Conservation (phyloP, 2,113 vertebrate species). For the Sinocyclocheilus anshuiensis region DNA sequence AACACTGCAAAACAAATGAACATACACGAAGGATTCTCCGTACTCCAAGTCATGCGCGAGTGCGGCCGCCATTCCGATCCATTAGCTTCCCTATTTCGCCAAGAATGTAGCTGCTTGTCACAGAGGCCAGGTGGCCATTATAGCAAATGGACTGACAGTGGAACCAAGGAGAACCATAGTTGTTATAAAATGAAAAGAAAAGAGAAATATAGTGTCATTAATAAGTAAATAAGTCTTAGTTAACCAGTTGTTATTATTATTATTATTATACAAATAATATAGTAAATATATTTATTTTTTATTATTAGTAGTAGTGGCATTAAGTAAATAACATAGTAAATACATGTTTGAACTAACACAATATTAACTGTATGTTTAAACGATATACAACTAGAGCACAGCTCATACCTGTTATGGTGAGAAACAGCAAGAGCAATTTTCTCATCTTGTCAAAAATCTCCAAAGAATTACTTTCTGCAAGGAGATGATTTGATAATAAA, state of each 20-base stretch:
- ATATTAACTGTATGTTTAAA: neutral
- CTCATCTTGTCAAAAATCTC: conserved; percentile 59
- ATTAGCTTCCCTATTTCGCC: conserved; percentile 60
- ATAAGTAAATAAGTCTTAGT: neutral
- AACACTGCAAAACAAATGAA: conserved; percentile 24
- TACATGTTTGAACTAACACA: too few species aligned
- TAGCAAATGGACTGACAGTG: conserved; percentile 60
- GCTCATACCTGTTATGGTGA: conserved; percentile 64
- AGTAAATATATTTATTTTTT: too few species aligned
- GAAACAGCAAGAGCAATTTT: conserved; percentile 50
- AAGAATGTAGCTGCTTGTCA: conserved; percentile 56
- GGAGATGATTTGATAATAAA: neutral
- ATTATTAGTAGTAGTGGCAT: too few species aligned
- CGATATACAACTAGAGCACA: neutral
- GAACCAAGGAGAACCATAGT: conserved; percentile 46
- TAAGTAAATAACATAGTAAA: too few species aligned
- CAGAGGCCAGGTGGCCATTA: conserved; percentile 67
- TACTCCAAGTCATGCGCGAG: conserved; percentile 65
- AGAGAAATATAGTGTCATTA: neutral
- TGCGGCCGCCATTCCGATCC: conserved; percentile 13
- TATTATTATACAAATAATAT: too few species aligned
- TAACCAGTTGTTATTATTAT: too few species aligned
- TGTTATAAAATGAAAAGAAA: neutral
- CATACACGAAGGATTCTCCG: conserved; percentile 59
- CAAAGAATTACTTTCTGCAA: neutral